Conservation (phyloP, 2,888 invertebrate genomes). For the Chrysolina americana region DNA sequence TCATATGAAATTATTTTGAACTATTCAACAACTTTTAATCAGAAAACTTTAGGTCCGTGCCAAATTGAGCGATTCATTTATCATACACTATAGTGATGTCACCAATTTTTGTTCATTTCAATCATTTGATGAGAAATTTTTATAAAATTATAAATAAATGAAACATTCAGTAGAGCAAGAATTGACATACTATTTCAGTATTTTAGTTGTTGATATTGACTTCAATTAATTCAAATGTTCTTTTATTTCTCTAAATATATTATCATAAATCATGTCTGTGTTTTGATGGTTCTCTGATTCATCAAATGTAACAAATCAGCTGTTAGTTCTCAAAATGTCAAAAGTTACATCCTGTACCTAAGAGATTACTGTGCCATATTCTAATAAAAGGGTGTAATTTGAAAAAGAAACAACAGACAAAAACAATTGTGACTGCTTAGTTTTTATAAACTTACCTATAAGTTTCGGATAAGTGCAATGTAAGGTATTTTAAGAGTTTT, state of each 20-base stretch:
- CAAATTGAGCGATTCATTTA: background rate
- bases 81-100: background rate
- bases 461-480: constrained; percentile 70
- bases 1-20: background rate
- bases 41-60: background rate
- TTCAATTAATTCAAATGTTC: too few species aligned
- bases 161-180: background rate
- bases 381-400: constrained; percentile 50
- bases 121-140: background rate
- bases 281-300: constrained; percentile 36
- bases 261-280: background rate
- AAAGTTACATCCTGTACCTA: constrained; percentile 47
- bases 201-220: background rate
- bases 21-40: background rate
- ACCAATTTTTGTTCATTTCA: background rate
- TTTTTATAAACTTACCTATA: constrained; percentile 62
- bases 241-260: too few species aligned
- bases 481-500: constrained; percentile 54
- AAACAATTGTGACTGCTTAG: constrained; percentile 65
- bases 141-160: background rate
- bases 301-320: constrained; percentile 36
- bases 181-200: background rate
- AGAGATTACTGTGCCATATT: constrained; percentile 64
- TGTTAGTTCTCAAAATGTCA: constrained; percentile 38
- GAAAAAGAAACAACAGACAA: constrained; percentile 48